A percentile compares a stretch with the other conserved stretches of the same genome.
Conservation (phyloP, 2,888 invertebrate genomes). For the Tryphoninae sp. region DNA sequence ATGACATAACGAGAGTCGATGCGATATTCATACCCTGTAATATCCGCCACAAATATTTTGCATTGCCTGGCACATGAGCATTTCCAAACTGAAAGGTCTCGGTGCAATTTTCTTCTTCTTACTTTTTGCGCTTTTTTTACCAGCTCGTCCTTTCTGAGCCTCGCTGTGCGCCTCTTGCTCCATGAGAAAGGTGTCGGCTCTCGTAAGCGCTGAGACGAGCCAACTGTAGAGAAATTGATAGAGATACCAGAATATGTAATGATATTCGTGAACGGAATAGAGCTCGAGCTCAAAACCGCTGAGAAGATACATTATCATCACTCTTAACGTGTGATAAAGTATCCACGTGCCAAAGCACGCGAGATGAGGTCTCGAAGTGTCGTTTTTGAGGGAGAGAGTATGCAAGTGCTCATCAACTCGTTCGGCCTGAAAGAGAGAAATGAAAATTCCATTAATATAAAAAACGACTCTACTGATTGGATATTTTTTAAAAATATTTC, state of each 20-base stretch:
- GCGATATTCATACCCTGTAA: slow-evolving; percentile 87
- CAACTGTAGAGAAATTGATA: slow-evolving; percentile 97
- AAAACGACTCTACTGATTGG: slow-evolving; percentile 4
- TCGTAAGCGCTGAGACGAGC: slow-evolving; percentile 93
- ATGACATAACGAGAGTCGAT: too few species aligned
- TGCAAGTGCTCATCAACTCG: slow-evolving; percentile 93
- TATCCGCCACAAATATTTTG: slow-evolving; percentile 97
- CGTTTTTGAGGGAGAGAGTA: slow-evolving; percentile 86
- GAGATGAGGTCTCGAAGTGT: slow-evolving; percentile 87
- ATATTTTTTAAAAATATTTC: neutral
- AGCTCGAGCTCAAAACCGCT: slow-evolving; percentile 97
- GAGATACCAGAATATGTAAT: slow-evolving; percentile 97
- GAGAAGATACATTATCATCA: slow-evolving; percentile 96
- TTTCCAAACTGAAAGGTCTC: slow-evolving; percentile 91
- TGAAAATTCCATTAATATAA: slow-evolving; percentile 62
- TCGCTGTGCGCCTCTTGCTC: slow-evolving; percentile 87
- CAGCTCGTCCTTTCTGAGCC: slow-evolving; percentile 79
- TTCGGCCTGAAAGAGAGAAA: slow-evolving; percentile 86
- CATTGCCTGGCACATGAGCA: slow-evolving; percentile 94
- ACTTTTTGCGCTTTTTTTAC: slow-evolving; percentile 83
- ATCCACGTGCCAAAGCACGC: slow-evolving; percentile 98
- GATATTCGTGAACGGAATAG: slow-evolving; percentile 97
- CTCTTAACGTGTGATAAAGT: slow-evolving; percentile 94
- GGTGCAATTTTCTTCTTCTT: slow-evolving; percentile 87
- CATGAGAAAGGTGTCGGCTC: slow-evolving; percentile 92